Conservation (phyloP, 1,140 invertebrate genomes). For the Apis laboriosa region DNA sequence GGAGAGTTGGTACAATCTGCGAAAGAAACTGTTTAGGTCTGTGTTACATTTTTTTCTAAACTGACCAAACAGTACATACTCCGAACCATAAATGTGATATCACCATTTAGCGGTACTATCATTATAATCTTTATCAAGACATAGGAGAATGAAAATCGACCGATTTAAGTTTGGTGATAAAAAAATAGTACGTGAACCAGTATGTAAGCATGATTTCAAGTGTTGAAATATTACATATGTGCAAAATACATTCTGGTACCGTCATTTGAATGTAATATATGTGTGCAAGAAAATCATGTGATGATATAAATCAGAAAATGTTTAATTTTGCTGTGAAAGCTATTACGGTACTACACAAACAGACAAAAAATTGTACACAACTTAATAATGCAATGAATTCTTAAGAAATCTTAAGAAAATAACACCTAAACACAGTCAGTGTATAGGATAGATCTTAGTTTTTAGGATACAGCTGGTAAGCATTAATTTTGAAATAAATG, state of each 20-base stretch:
- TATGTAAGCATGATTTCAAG: slow-evolving; percentile 60
- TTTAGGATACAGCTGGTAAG: slow-evolving; percentile 76
- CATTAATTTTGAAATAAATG: slow-evolving; percentile 80
- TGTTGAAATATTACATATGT: slow-evolving; percentile 45
- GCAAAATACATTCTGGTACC: slow-evolving; percentile 55
- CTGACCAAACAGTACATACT: slow-evolving; percentile 55
- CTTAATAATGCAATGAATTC: slow-evolving; percentile 61
- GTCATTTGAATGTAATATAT: slow-evolving; percentile 68
- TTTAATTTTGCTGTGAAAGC: slow-evolving; percentile 61
- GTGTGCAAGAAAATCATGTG: slow-evolving; percentile 65
- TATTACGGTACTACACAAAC: slow-evolving; percentile 65
- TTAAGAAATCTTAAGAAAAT: slow-evolving; percentile 63
- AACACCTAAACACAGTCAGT: slow-evolving; percentile 71
- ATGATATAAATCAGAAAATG: slow-evolving; percentile 61
- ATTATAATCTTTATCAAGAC: slow-evolving; percentile 66
- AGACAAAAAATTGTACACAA: slow-evolving; percentile 61
- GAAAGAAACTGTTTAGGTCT: slow-evolving; percentile 73
- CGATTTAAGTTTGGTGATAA: slow-evolving; percentile 52
- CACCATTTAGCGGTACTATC: slow-evolving; percentile 77
- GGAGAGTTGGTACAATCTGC: slow-evolving; percentile 88
- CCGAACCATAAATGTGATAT: slow-evolving; percentile 79
- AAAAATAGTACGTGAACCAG: slow-evolving; percentile 50
- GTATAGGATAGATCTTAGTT: slow-evolving; percentile 74
- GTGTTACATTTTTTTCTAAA: slow-evolving; percentile 6
- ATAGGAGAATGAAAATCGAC: slow-evolving; percentile 53